Base-by-base conservation (phyloP, 2,888 invertebrate species). In the Nycteola revayana region DNA sequence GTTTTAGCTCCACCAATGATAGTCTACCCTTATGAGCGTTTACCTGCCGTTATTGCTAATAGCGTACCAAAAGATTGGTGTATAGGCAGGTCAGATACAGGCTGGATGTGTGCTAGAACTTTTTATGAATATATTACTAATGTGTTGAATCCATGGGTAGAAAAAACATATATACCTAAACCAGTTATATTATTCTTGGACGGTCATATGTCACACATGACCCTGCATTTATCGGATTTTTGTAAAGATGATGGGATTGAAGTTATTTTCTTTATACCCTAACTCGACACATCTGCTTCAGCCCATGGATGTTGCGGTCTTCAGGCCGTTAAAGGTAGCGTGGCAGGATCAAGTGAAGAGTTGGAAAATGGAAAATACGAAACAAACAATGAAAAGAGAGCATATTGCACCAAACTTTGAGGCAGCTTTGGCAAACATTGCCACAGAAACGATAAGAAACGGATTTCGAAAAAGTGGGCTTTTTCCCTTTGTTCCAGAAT, bases 41-140 rank as follows among this genome's bases (percentile, higher is more conserved):
- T 55, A 20, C 50, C 55, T 4, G 25, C 43, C 5, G 8, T 24
- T 21, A 39, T 51, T 28, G 33, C 42, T 10, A 35, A 29, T 25
- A 42, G 34, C 25, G 41, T 49, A 10, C 46, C 51, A 32, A 33
- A 44, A 39, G 32, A 45, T 30, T 64, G 43, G 45, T 32, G 36
- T 27, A 25, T 32, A 29, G 58, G 58, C 1, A 43, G 28, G 33
- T 42, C 44, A 1, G 49, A 52, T 49, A 20, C 20, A 9, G 28
- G 28, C 3, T 28, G 28, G 21, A 28, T 28, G 28, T 27, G 31
- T 9, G n/a, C 25, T 1, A 46, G 50, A 8, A 32, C 47, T 17
- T 64, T 61, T 17, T 58, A 39, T 31, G 59, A 61, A 40, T 62
- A 60, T 28, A 36, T 60, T 2, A 28, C 45, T 4, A 61, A 64